phyloP scores from a whole-genome alignment of 2,113 vertebrate species.

The Alligator sinensis region DNA sequence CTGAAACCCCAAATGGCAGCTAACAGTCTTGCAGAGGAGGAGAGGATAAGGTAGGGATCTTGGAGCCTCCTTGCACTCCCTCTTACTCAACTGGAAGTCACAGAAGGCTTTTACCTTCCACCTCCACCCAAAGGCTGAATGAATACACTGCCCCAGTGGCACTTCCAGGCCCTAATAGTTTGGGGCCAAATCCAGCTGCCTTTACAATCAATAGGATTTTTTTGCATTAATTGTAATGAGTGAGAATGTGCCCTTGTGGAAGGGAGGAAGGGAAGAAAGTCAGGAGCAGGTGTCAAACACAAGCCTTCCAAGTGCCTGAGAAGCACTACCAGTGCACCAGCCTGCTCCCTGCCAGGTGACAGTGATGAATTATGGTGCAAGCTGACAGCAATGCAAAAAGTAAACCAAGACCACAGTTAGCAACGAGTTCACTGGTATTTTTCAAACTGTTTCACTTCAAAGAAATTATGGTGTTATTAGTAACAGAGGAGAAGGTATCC shows the following conservation, averaged over 20 bases:
- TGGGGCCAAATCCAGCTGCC: not conserved
- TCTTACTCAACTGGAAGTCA: constrained; percentile 10
- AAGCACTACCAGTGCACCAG: not conserved
- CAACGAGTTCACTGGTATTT: constrained; percentile 59
- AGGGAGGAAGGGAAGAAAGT: not conserved
- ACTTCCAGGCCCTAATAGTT: not conserved
- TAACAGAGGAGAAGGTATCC: constrained; percentile 41
- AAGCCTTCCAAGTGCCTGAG: constrained; percentile 42
- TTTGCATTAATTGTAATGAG: constrained; percentile 40
- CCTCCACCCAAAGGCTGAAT: not conserved
- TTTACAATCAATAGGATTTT: not conserved
- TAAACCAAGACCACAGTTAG: constrained; percentile 23
- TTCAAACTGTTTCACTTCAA: constrained; percentile 64
- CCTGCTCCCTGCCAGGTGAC: constrained; percentile 24
- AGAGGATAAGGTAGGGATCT: not conserved
- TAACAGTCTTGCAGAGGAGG: not conserved
- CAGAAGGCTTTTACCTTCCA: not conserved
- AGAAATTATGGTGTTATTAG: constrained; percentile 55
- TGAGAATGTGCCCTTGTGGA: not conserved
- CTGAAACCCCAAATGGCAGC: not conserved
- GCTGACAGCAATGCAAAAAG: constrained; percentile 46
- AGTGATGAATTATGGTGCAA: constrained; percentile 60
- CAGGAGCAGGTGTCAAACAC: constrained; percentile 47
- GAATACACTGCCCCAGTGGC: not conserved
- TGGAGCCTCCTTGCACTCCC: not conserved